These are phyloP conservation scores for Cetoscarus ocellatus DNA, from an alignment of 2,797 vertebrate species.

Conservation along the genomic window DNA sequence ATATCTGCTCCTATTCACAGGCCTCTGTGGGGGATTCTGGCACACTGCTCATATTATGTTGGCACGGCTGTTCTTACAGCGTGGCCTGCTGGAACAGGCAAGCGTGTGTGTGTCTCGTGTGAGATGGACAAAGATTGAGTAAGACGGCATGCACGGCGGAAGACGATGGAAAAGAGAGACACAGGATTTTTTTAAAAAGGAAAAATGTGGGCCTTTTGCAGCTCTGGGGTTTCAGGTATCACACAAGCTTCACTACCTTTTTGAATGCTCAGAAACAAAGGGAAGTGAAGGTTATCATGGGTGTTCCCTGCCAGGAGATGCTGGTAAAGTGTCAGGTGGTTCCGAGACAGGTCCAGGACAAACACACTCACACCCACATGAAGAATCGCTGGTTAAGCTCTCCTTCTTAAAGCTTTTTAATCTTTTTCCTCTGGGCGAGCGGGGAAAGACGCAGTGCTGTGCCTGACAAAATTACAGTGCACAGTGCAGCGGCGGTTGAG, in stretches of 20 bases:
- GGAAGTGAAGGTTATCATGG: slow-evolving; percentile 42
- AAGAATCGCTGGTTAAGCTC: slow-evolving; percentile 66
- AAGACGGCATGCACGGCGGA: slow-evolving; percentile 23
- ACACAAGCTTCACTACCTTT: slow-evolving; percentile 15
- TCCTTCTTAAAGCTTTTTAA: slow-evolving; percentile 71
- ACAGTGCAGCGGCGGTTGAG: slow-evolving; percentile 64
- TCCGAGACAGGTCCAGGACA: slow-evolving; percentile 28
- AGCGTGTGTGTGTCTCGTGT: slow-evolving; percentile 10
- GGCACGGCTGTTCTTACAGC: slow-evolving; percentile 48
- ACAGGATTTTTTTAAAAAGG: background rate
- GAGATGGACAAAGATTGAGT: slow-evolving; percentile 45
- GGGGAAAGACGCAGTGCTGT: slow-evolving; percentile 71
- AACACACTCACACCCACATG: slow-evolving; percentile 9
- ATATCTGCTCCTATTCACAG: slow-evolving; percentile 64
- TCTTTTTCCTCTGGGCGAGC: slow-evolving; percentile 65
- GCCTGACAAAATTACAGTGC: slow-evolving; percentile 73
- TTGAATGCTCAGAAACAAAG: slow-evolving; percentile 25
- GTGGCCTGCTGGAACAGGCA: slow-evolving; percentile 42
- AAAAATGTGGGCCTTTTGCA: slow-evolving; percentile 15
- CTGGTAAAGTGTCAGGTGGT: slow-evolving; percentile 23
- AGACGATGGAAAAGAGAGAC: background rate
- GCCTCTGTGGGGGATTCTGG: slow-evolving; percentile 58
- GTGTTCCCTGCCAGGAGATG: slow-evolving; percentile 29
- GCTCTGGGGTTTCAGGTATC: slow-evolving; percentile 17
- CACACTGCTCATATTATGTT: slow-evolving; percentile 65